Evolutionary conservation across 2,797 vertebrate species (phyloP).

Genomic region (Enteromius mattozi): DNA sequence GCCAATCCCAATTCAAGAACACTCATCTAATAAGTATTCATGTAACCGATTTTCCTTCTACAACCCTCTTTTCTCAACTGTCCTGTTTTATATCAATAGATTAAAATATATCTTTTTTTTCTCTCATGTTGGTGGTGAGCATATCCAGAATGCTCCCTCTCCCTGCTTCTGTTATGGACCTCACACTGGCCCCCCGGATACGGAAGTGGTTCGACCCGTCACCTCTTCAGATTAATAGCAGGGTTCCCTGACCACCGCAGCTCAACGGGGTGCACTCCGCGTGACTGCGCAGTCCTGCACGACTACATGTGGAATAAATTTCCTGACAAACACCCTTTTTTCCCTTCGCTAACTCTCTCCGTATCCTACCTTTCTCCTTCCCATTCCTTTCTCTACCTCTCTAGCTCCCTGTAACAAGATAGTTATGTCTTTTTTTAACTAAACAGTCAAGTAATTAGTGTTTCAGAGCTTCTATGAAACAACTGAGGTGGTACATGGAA

Average conservation of each 20-base stretch:
- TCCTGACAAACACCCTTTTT: conserved; percentile 57
- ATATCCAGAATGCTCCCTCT: conserved; percentile 20
- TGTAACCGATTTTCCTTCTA: neutral
- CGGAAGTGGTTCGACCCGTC: conserved; percentile 50
- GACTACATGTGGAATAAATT: conserved; percentile 62
- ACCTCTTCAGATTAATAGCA: conserved; percentile 49
- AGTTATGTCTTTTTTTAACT: conserved; percentile 22
- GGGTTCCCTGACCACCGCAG: conserved; percentile 45
- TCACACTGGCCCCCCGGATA: conserved; percentile 13
- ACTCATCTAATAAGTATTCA: neutral
- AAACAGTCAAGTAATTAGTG: conserved; percentile 43
- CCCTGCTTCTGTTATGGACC: conserved; percentile 32
- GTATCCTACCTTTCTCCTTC: conserved; percentile 32
- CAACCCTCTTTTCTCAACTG: neutral
- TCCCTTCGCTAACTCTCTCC: conserved; percentile 37
- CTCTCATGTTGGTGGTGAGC: conserved; percentile 2
- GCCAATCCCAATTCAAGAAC: neutral
- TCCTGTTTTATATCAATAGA: conserved; percentile 9
- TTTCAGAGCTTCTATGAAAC: conserved; percentile 40
- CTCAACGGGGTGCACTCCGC: conserved; percentile 41
- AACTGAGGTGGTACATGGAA: conserved; percentile 40
- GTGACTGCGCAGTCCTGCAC: conserved; percentile 44
- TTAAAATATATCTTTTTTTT: neutral
- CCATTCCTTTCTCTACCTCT: conserved; percentile 15
- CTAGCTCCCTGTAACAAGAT: conserved; percentile 31